phyloP scores from a whole-genome alignment of 2,888 invertebrate genomes.

The Myopa testacea region DNA sequence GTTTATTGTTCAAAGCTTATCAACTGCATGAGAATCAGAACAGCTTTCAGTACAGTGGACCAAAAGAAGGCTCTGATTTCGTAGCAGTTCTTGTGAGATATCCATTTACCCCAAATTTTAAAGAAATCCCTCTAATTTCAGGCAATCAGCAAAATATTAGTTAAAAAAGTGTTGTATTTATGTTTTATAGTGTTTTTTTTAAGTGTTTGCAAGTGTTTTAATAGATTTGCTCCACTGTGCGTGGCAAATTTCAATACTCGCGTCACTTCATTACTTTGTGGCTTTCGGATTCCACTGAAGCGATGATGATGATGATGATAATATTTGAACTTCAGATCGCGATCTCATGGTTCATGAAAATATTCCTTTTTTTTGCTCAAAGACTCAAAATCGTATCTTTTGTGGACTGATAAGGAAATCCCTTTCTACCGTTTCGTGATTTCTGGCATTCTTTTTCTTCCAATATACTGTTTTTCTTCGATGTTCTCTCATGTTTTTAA shows the following conservation, averaged over 20 bases:
- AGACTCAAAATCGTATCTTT: not conserved
- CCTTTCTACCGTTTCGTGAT: not conserved
- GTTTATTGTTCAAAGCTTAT: constrained; percentile 32
- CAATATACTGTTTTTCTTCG: not conserved
- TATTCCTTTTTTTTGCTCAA: no score
- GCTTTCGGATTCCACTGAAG: not conserved
- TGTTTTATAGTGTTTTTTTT: no score
- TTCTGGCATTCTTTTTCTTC: not conserved
- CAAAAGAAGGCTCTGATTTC: not conserved
- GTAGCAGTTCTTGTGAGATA: no score
- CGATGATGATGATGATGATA: not conserved
- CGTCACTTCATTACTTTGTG: not conserved
- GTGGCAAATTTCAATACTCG: no score
- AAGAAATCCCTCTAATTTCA: not conserved
- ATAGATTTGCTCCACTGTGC: no score
- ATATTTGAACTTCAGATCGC: constrained; percentile 17
- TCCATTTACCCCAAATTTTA: not conserved
- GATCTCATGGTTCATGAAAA: not conserved
- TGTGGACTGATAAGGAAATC: constrained; percentile 23
- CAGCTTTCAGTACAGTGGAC: constrained; percentile 1
- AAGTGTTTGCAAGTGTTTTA: no score
- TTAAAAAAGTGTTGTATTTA: no score
- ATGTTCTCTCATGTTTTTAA: no score
- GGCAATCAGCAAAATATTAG: no score
- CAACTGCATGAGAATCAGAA: constrained; percentile 8